A percentile compares a stretch with the other conserved stretches of the same genome.
phyloP scores from a whole-genome alignment of 2,113 vertebrate species.

The Nestor notabilis region DNA sequence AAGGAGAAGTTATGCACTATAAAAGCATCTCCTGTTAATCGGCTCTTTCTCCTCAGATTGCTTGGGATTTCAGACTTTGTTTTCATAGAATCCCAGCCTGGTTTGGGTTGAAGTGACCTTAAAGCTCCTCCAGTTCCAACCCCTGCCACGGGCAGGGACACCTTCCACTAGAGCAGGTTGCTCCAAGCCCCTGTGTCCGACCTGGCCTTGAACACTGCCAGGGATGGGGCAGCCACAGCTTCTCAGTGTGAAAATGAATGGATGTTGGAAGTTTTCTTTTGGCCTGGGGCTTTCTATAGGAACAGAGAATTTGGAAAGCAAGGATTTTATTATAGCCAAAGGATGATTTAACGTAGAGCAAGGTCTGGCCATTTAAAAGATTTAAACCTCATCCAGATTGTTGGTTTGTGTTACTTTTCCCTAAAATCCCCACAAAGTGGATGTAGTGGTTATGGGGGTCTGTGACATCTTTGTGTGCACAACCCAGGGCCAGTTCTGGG shows the following conservation, averaged over 20 bases:
- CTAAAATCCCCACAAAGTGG: neutral
- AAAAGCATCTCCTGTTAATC: fast-evolving
- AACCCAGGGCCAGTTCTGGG: neutral
- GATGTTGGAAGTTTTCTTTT: neutral
- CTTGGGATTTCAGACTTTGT: neutral
- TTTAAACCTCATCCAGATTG: neutral
- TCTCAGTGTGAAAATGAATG: neutral
- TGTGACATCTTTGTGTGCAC: neutral
- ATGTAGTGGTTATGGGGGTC: neutral
- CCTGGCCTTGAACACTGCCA: neutral
- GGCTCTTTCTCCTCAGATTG: neutral
- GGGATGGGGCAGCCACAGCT: neutral
- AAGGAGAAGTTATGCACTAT: neutral
- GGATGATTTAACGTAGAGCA: neutral
- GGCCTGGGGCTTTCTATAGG: neutral
- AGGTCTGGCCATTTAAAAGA: neutral
- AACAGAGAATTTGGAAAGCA: neutral
- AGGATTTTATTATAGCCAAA: neutral
- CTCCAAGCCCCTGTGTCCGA: neutral
- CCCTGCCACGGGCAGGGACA: neutral
- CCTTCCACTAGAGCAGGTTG: neutral
- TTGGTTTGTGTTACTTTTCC: neutral
- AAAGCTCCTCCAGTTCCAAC: neutral
- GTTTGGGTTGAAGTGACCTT: neutral
- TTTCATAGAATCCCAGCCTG: neutral